A percentile compares a stretch with the other conserved stretches of the same genome.
Conservation (phyloP, 2,113 vertebrate species). For the Rynchops niger region DNA sequence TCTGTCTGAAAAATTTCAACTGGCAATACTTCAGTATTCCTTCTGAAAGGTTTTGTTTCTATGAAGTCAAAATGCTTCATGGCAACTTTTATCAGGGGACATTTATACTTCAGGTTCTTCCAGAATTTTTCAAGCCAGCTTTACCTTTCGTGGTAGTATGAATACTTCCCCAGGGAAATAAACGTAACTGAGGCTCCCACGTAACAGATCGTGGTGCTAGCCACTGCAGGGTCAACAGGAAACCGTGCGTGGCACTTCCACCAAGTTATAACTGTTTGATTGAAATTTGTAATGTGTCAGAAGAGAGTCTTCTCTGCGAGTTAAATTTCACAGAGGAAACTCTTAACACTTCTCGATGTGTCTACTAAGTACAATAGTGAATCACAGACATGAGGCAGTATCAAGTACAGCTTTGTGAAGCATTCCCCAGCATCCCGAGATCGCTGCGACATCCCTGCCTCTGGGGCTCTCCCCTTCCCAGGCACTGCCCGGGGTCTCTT, state of each 20-base stretch:
- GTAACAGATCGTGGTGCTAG: background rate
- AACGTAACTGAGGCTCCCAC: background rate
- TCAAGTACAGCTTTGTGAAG: background rate
- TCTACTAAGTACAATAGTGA: background rate
- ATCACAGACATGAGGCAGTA: background rate
- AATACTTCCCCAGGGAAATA: background rate
- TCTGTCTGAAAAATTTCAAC: background rate
- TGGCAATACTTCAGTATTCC: background rate
- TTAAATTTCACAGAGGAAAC: background rate
- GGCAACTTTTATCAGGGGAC: background rate
- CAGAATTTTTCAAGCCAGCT: background rate
- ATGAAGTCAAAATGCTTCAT: background rate
- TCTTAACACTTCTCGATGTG: background rate
- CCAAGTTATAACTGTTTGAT: background rate
- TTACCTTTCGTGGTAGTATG: background rate
- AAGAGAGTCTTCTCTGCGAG: background rate
- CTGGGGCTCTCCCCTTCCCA: background rate
- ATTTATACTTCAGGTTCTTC: background rate
- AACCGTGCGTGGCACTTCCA: background rate
- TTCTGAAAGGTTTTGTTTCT: background rate
- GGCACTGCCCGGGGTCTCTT: background rate
- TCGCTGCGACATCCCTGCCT: background rate
- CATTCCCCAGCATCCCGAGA: background rate
- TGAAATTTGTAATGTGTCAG: constrained; percentile 1
- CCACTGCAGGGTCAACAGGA: background rate